These are phyloP conservation scores for Luscinia megarhynchos DNA, from an alignment of 2,797 vertebrate species.

Conservation along the genomic window DNA sequence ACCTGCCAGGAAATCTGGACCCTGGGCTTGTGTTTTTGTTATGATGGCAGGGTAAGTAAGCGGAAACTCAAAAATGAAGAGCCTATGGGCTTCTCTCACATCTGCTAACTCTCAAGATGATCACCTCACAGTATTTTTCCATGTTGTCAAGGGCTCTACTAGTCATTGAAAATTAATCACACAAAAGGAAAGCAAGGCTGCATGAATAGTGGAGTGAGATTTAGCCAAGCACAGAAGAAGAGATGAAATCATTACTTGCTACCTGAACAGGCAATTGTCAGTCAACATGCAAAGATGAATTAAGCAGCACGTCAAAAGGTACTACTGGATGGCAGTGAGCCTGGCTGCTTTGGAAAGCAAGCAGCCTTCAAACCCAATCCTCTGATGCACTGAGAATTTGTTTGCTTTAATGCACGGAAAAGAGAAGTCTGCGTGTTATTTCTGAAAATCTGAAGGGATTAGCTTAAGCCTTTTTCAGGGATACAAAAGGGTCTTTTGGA, in stretches of 20 bases:
- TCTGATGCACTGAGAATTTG: not conserved
- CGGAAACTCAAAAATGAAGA: not conserved
- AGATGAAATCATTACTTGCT: not conserved
- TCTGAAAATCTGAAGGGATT: not conserved
- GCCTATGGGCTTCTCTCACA: not conserved
- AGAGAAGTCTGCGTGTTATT: not conserved
- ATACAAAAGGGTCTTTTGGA: not conserved
- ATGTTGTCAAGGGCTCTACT: not conserved
- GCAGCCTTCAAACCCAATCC: not conserved
- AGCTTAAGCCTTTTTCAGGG: not conserved
- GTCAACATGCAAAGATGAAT: not conserved
- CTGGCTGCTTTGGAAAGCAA: not conserved
- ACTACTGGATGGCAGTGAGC: not conserved
- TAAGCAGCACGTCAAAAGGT: not conserved
- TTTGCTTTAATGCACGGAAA: not conserved
- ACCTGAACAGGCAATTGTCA: not conserved
- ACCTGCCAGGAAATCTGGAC: not conserved
- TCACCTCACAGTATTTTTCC: not conserved
- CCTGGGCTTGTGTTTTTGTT: not conserved
- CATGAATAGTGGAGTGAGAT: rapidly evolving
- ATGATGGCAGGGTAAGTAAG: not conserved
- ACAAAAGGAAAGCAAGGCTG: not conserved
- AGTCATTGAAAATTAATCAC: not conserved
- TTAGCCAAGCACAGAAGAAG: not conserved
- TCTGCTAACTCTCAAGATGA: not conserved